Evolutionary conservation across 2,888 invertebrate species (phyloP).

Genomic region (Celastrina argiolus): DNA sequence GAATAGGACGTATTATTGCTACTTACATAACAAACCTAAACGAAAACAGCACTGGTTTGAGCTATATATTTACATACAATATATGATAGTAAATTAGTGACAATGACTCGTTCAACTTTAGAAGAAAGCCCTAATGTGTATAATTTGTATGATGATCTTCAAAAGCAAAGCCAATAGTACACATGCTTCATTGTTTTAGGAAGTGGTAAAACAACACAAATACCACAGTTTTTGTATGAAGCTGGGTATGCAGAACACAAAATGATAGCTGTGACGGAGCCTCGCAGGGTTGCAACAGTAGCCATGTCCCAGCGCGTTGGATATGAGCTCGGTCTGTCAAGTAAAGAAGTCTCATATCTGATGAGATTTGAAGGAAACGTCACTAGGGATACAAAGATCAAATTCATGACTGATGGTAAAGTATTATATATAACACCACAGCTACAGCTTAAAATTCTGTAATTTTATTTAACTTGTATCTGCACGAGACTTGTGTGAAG

Average conservation of each 20-base stretch:
- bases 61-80: background rate
- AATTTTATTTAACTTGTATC: no score
- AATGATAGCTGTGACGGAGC: constrained; percentile 97
- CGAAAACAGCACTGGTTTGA: background rate
- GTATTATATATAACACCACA: no score
- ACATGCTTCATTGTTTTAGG: constrained; percentile 54
- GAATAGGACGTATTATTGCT: background rate
- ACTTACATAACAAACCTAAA: background rate
- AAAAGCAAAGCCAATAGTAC: no score
- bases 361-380: constrained; percentile 98
- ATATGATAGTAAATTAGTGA: no score
- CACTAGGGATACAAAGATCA: constrained; percentile 91
- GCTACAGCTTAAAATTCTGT: no score
- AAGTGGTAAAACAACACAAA: constrained; percentile 98
- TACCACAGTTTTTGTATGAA: constrained; percentile 98
- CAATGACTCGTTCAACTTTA: no score
- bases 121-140: no score
- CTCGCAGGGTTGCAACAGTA: constrained; percentile 97
- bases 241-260: constrained; percentile 91
- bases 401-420: constrained; percentile 97
- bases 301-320: constrained; percentile 96
- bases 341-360: constrained; percentile 89
- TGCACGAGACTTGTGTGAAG: no score
- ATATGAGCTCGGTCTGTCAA: constrained; percentile 88
- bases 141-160: no score